Evolutionary conservation across 2,797 vertebrate species (phyloP).

Genomic region (Karalla daura): DNA sequence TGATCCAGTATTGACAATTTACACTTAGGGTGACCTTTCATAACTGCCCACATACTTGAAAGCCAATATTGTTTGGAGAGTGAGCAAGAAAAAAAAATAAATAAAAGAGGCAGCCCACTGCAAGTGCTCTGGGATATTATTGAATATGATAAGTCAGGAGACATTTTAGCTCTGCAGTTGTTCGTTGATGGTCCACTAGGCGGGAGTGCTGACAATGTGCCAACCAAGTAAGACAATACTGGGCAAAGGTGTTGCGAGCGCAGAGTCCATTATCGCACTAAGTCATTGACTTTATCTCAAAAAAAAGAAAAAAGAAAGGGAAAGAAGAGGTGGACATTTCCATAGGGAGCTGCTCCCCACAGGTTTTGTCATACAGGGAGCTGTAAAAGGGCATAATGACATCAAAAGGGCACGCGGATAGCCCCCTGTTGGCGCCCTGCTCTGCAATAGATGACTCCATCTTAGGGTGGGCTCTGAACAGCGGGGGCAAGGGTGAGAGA

Average conservation of each 20-base stretch:
- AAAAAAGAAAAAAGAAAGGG: not conserved
- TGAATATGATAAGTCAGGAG: conserved; percentile 65
- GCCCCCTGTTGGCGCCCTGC: conserved; percentile 57
- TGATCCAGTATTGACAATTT: conserved; percentile 85
- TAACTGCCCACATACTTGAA: conserved; percentile 80
- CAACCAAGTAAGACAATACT: conserved; percentile 52
- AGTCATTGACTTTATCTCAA: conserved; percentile 54
- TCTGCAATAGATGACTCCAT: conserved; percentile 53
- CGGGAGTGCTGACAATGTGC: conserved; percentile 41
- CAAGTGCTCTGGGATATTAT: conserved; percentile 66
- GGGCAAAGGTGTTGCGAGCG: conserved; percentile 52
- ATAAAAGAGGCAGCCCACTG: conserved; percentile 58
- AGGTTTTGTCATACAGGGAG: conserved; percentile 34
- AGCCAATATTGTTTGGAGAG: conserved; percentile 76
- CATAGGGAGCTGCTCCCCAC: conserved; percentile 32
- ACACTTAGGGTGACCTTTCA: conserved; percentile 85
- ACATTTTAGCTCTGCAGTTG: conserved; percentile 49
- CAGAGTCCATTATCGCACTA: conserved; percentile 45
- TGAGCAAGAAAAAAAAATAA: conserved; percentile 59
- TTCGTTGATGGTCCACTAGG: conserved; percentile 50
- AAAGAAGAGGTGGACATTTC: conserved; percentile 11
- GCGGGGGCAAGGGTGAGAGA: conserved; percentile 36
- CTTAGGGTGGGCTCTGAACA: conserved; percentile 49
- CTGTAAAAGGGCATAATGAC: conserved; percentile 51
- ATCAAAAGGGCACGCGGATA: conserved; percentile 35